Conservation (phyloP, 2,113 vertebrate species). For the Dasyprocta punctata region DNA sequence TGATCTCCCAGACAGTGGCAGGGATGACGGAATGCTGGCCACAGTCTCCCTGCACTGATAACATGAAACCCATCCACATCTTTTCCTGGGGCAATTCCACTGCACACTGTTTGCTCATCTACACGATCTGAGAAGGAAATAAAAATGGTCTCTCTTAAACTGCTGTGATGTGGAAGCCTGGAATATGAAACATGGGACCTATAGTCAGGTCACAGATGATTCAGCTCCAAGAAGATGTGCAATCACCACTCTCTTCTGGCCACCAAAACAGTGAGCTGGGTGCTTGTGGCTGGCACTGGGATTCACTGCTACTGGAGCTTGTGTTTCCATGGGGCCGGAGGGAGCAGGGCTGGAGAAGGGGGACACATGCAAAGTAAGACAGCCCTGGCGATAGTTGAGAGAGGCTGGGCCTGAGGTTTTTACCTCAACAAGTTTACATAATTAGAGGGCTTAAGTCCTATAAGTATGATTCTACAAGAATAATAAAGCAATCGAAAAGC, state of each 20-base stretch:
- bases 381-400: not conserved
- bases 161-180: not conserved
- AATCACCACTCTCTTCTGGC: not conserved
- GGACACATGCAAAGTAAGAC: not conserved
- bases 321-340: not conserved
- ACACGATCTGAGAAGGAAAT: constrained; percentile 89
- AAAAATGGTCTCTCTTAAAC: not conserved
- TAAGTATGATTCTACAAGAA: not conserved
- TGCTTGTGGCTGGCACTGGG: not conserved
- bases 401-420: not conserved
- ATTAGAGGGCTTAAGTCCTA: not conserved
- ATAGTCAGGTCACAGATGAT: not conserved
- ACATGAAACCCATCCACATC: constrained; percentile 97
- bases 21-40: constrained; percentile 94
- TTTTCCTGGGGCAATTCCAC: constrained; percentile 93
- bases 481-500: not conserved
- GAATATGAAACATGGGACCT: not conserved
- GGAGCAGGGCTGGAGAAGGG: not conserved
- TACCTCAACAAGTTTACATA: not conserved
- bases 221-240: not conserved
- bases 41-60: constrained; percentile 93
- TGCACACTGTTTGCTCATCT: constrained; percentile 92
- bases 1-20: constrained; percentile 96
- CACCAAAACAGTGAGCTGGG: not conserved
- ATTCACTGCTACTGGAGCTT: not conserved